Evolutionary conservation across 2,113 vertebrate species (phyloP).

Genomic region (Empidonax alnorum): DNA sequence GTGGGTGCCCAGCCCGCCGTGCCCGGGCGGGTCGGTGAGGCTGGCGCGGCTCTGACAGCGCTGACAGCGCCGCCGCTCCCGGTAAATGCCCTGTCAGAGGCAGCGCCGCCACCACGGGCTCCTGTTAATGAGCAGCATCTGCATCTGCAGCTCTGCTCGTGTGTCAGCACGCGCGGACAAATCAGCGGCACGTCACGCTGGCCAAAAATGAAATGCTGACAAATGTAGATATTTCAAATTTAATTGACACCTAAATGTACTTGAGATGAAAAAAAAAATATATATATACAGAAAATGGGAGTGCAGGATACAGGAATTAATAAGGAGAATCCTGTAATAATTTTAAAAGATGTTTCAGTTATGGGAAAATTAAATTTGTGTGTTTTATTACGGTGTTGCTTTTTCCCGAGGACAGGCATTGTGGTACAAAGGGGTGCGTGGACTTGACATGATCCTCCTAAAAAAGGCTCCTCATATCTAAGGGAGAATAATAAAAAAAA

Average conservation of each 20-base stretch:
- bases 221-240: slow-evolving; percentile 99
- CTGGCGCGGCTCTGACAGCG: slow-evolving; percentile 72
- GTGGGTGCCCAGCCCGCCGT: too few species aligned
- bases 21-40: too few species aligned
- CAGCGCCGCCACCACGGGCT: slow-evolving; percentile 39
- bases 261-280: slow-evolving; percentile 78
- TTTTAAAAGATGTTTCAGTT: slow-evolving; percentile 29
- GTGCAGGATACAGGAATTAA: slow-evolving; percentile 76
- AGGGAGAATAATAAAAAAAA: neutral
- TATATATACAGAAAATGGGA: slow-evolving; percentile 72
- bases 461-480: neutral
- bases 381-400: neutral
- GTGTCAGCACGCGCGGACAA: slow-evolving; percentile 92
- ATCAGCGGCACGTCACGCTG: slow-evolving; percentile 88
- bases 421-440: neutral
- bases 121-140: slow-evolving; percentile 93
- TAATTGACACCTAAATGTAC: slow-evolving; percentile 97
- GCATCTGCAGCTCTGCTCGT: slow-evolving; percentile 83
- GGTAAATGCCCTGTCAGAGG: neutral
- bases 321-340: slow-evolving; percentile 58
- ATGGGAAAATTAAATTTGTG: neutral
- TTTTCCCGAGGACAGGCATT: neutral
- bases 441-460: neutral
- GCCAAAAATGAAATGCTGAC: slow-evolving; percentile 95
- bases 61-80: slow-evolving; percentile 68